Evolutionary conservation across 1,140 invertebrate genomes (phyloP).

Genomic region (Steinernema khuongi): DNA sequence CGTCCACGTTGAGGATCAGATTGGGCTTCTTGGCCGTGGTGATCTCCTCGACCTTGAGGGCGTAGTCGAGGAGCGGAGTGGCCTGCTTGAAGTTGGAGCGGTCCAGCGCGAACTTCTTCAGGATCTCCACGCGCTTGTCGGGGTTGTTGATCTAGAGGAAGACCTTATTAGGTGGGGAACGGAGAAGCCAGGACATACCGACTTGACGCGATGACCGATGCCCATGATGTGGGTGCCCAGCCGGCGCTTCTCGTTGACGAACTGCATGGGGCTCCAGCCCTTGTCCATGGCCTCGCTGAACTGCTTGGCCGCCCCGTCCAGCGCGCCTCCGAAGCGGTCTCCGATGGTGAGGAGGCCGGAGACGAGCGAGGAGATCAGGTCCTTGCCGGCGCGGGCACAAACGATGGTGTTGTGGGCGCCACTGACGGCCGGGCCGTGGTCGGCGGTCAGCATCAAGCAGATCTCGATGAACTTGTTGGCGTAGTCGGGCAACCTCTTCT

Average conservation of each 20-base stretch:
- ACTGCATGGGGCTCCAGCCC: slow-evolving; percentile 90
- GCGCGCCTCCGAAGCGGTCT: slow-evolving; percentile 93
- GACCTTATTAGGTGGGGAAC: background rate
- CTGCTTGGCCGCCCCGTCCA: slow-evolving; percentile 89
- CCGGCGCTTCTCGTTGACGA: slow-evolving; percentile 94
- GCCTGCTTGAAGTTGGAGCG: slow-evolving; percentile 67
- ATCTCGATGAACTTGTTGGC: slow-evolving; percentile 98
- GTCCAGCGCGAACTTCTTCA: slow-evolving; percentile 81
- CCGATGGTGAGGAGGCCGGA: slow-evolving; percentile 96
- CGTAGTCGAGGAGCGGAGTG: slow-evolving; percentile 86
- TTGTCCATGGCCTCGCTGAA: slow-evolving; percentile 91
- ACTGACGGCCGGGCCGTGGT: slow-evolving; percentile 96
- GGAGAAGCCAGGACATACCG: slow-evolving; percentile 64
- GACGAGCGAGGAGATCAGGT: slow-evolving; percentile 89
- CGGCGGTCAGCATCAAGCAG: slow-evolving; percentile 97
- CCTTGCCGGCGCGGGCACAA: slow-evolving; percentile 94
- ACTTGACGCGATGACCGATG: slow-evolving; percentile 95
- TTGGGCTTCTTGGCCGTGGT: slow-evolving; percentile 99
- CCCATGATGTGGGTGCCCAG: slow-evolving; percentile 97
- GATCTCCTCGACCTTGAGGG: slow-evolving; percentile 94
- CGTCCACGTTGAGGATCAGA: slow-evolving; percentile 96
- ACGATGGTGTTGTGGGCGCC: slow-evolving; percentile 99
- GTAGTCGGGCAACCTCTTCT: slow-evolving; percentile 75
- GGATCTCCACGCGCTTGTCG: slow-evolving; percentile 88
- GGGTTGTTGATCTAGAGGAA: slow-evolving; percentile 93